Evolutionary conservation across 2,113 vertebrate species (phyloP).

Genomic region (Chaetorhynchus papuensis): DNA sequence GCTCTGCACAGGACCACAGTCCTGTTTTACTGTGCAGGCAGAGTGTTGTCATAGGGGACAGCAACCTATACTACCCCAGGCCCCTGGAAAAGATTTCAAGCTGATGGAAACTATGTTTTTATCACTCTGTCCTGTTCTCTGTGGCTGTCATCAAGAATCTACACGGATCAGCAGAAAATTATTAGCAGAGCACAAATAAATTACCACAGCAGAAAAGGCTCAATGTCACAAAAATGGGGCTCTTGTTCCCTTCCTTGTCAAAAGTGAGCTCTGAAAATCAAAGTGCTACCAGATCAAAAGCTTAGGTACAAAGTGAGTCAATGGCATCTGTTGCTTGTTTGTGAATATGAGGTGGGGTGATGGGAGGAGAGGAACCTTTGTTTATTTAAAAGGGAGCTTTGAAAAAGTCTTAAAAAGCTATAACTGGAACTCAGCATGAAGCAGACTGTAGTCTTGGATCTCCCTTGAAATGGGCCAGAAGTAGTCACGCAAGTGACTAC

Average conservation of each 20-base stretch:
- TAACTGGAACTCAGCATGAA: neutral
- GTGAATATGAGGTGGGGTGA: neutral
- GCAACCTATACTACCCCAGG: neutral
- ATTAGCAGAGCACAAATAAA: conserved; percentile 17
- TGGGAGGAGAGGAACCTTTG: neutral
- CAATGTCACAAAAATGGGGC: conserved; percentile 27
- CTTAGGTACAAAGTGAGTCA: conserved; percentile 30
- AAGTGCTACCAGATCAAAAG: conserved; percentile 20
- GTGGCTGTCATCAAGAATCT: neutral
- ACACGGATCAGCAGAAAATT: conserved; percentile 18
- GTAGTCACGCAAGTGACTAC: neutral
- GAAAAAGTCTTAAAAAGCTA: neutral
- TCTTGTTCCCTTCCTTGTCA: conserved; percentile 41
- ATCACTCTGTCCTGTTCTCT: neutral
- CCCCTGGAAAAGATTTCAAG: neutral
- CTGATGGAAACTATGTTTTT: neutral
- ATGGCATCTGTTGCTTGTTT: conserved; percentile 18
- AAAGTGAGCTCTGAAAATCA: conserved; percentile 9
- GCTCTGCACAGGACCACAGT: neutral
- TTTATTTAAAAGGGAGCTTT: neutral
- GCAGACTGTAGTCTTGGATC: neutral
- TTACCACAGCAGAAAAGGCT: conserved; percentile 6
- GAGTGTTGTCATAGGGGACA: neutral
- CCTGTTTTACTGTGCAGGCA: neutral
- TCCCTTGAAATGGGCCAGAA: neutral